Evolutionary conservation across 2,797 vertebrate species (phyloP).

Genomic region (Alauda arvensis): DNA sequence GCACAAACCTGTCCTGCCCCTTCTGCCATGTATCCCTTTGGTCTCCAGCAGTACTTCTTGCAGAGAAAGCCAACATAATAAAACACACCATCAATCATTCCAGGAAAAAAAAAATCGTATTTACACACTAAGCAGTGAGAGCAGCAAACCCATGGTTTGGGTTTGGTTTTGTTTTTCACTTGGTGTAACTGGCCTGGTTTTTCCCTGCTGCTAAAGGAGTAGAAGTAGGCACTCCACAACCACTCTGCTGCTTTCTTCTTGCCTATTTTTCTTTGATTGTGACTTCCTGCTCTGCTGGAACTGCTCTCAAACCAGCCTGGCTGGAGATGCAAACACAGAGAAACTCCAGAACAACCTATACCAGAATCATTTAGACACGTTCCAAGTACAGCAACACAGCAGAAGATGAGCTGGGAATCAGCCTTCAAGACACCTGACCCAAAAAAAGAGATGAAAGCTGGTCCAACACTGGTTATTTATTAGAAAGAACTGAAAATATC

Average conservation of each 20-base stretch:
- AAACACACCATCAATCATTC: not conserved
- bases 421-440: not conserved
- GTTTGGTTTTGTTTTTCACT: not conserved
- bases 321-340: not conserved
- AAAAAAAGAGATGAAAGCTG: not conserved
- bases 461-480: not conserved
- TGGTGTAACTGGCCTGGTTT: not conserved
- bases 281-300: not conserved
- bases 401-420: not conserved
- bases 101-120: not conserved
- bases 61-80: not conserved
- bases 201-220: not conserved
- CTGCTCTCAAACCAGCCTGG: not conserved
- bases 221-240: not conserved
- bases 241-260: not conserved
- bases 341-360: not conserved
- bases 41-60: not conserved
- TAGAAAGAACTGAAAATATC: not conserved
- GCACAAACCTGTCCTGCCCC: not conserved
- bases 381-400: not conserved
- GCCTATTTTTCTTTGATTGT: not conserved
- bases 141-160: not conserved
- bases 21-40: not conserved
- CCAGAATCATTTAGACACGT: not conserved
- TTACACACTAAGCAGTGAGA: not conserved